phyloP scores from a whole-genome alignment of 2,797 vertebrate species.

The Catostomus latipinnis region DNA sequence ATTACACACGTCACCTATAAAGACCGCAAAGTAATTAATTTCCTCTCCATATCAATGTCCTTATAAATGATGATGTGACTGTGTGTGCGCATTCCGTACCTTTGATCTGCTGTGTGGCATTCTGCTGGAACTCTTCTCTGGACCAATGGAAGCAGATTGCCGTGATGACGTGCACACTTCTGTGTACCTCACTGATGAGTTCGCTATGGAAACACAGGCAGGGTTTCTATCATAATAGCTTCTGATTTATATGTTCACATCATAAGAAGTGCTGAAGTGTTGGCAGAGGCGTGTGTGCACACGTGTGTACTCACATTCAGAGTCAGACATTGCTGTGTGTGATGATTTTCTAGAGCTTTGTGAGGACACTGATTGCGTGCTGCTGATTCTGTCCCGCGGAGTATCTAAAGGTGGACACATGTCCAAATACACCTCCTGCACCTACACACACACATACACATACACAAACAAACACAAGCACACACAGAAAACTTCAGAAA shows the following conservation, averaged over 20 bases:
- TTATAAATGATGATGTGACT: not conserved
- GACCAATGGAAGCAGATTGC: conserved; percentile 70
- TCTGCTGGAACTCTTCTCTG: conserved; percentile 80
- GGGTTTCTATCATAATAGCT: not conserved
- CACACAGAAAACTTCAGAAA: not conserved
- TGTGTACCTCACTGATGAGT: conserved; percentile 80
- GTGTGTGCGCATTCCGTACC: conserved; percentile 65
- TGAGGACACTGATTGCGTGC: conserved; percentile 79
- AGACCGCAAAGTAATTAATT: too few species aligned
- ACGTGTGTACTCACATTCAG: conserved; percentile 76
- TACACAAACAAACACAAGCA: conserved; percentile 11
- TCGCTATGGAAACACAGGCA: conserved; percentile 71
- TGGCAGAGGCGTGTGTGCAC: too few species aligned
- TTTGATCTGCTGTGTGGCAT: conserved; percentile 75
- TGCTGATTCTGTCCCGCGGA: conserved; percentile 69
- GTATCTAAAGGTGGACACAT: conserved; percentile 74
- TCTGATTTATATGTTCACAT: not conserved
- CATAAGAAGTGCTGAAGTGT: not conserved
- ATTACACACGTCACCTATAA: too few species aligned
- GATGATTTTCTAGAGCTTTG: conserved; percentile 82
- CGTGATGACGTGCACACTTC: conserved; percentile 85
- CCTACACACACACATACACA: conserved; percentile 70
- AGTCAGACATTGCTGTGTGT: conserved; percentile 79
- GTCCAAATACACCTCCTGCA: conserved; percentile 80
- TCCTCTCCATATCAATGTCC: not conserved